These are phyloP conservation scores for Microctonus aethiopoides DNA, from an alignment of 2,888 invertebrate species.

Conservation along the genomic window DNA sequence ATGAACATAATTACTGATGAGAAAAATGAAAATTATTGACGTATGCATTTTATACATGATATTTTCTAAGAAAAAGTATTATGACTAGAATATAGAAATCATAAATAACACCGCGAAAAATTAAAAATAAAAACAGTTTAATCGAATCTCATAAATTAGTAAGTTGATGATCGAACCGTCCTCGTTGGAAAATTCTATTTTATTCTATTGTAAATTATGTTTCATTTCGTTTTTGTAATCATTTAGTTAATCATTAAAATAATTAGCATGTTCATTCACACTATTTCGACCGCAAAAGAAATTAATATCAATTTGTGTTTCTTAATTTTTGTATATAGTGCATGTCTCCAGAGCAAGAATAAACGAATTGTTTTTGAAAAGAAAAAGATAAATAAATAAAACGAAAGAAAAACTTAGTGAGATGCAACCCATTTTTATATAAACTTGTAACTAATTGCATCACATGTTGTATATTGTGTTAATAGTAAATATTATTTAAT, in stretches of 20 bases:
- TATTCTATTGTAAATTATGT: constrained; percentile 26
- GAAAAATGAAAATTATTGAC: constrained; percentile 31
- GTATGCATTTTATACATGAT: constrained; percentile 51
- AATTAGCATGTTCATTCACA: constrained; percentile 22
- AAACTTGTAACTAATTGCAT: constrained; percentile 47
- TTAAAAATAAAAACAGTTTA: constrained; percentile 22
- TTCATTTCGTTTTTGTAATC: no score
- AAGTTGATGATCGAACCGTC: constrained; percentile 1
- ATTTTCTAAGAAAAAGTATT: constrained; percentile 38
- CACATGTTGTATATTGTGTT: constrained; percentile 60
- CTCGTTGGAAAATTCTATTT: constrained; percentile 48
- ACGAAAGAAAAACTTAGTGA: no score
- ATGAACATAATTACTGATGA: constrained; percentile 20
- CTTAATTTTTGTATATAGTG: constrained; percentile 29
- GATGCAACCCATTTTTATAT: neutral
- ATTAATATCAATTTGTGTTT: constrained; percentile 17
- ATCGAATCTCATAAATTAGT: constrained; percentile 52
- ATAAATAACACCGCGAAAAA: constrained; percentile 30
- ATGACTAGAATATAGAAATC: constrained; percentile 31
- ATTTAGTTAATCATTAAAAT: no score
- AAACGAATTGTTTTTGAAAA: neutral
- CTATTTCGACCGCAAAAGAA: constrained; percentile 9
- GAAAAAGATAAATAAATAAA: no score
- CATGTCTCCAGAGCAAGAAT: neutral
- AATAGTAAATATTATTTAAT: constrained; percentile 56